Evolutionary conservation across 2,113 vertebrate species (phyloP).

Genomic region (Gnathonemus echidnorhynchus): DNA sequence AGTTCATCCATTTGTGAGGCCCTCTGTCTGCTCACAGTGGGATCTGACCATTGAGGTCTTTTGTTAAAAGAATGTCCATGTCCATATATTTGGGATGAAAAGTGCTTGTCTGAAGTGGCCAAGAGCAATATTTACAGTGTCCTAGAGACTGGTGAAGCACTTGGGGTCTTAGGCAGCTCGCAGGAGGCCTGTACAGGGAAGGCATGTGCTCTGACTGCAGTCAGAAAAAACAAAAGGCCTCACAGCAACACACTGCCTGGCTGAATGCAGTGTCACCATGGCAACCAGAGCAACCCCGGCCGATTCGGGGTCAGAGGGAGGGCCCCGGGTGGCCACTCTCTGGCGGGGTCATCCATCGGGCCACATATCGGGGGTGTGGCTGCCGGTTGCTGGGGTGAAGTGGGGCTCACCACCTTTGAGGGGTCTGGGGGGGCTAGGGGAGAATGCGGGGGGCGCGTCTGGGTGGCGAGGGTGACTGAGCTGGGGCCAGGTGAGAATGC

Average conservation of each 20-base stretch:
- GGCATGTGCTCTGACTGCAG: not conserved
- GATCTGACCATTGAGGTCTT: not conserved
- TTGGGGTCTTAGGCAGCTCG: not conserved
- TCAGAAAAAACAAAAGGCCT: not conserved
- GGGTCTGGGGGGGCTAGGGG: not conserved
- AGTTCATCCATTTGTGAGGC: not conserved
- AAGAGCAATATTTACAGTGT: not conserved
- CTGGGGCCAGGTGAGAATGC: not conserved
- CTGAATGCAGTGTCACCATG: constrained; percentile 46
- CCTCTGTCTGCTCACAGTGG: not conserved
- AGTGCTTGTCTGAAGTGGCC: not conserved
- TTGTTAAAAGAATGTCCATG: not conserved
- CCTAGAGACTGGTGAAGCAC: not conserved
- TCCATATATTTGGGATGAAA: not conserved
- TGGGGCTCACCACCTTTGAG: constrained; percentile 19
- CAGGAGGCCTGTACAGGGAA: not conserved
- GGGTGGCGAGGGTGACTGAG: not conserved
- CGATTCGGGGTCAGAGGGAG: not conserved
- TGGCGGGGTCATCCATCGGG: constrained; percentile 12
- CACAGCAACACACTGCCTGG: constrained; percentile 33
- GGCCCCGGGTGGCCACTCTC: constrained; percentile 33
- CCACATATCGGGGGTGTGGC: constrained; percentile 18
- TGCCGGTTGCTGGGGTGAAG: constrained; percentile 29
- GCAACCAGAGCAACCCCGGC: constrained; percentile 39
- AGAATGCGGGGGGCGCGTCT: not conserved